phyloP scores from a whole-genome alignment of 2,113 vertebrate species.

The Synchiropus splendidus region DNA sequence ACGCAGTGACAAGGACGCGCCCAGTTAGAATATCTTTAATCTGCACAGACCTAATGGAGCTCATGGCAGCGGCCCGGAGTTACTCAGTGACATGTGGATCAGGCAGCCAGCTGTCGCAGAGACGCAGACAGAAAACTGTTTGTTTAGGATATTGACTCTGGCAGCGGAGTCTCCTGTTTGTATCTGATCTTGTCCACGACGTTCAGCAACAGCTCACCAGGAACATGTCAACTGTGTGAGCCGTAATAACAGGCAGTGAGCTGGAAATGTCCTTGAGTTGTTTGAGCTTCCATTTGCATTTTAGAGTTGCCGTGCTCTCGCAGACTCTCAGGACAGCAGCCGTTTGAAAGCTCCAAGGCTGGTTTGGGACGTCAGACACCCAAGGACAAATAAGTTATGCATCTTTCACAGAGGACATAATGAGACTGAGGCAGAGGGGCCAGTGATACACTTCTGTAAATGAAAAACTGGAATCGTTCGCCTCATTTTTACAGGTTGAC shows the following conservation, averaged over 20 bases:
- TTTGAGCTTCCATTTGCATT: slow-evolving; percentile 28
- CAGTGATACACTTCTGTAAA: too few species aligned
- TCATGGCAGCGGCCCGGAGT: slow-evolving; percentile 14
- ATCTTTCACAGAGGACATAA: too few species aligned
- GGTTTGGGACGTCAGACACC: neutral
- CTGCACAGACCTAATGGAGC: slow-evolving; percentile 28
- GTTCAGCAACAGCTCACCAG: slow-evolving; percentile 2
- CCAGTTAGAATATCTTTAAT: slow-evolving; percentile 33
- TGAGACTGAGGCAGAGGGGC: too few species aligned
- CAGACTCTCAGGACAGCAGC: slow-evolving; percentile 16
- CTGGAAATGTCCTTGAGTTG: slow-evolving; percentile 7
- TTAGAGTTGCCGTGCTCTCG: slow-evolving; percentile 31
- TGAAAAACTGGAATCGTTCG: too few species aligned
- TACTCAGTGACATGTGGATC: slow-evolving; percentile 15
- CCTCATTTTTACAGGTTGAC: too few species aligned
- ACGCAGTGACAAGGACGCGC: slow-evolving; percentile 24
- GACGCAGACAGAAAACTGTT: slow-evolving; percentile 11
- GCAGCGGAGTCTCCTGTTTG: neutral
- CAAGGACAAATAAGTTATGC: too few species aligned
- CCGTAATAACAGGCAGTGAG: slow-evolving; percentile 3
- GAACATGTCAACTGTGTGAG: slow-evolving; percentile 20
- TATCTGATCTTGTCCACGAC: neutral
- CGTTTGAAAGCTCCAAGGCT: slow-evolving; percentile 11
- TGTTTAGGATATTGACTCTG: neutral
- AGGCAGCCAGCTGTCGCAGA: slow-evolving; percentile 32